A percentile compares a stretch with the other conserved stretches of the same genome.
These are phyloP conservation scores for Rhamnusium bicolor DNA, from an alignment of 2,888 invertebrate species.

Conservation along the genomic window DNA sequence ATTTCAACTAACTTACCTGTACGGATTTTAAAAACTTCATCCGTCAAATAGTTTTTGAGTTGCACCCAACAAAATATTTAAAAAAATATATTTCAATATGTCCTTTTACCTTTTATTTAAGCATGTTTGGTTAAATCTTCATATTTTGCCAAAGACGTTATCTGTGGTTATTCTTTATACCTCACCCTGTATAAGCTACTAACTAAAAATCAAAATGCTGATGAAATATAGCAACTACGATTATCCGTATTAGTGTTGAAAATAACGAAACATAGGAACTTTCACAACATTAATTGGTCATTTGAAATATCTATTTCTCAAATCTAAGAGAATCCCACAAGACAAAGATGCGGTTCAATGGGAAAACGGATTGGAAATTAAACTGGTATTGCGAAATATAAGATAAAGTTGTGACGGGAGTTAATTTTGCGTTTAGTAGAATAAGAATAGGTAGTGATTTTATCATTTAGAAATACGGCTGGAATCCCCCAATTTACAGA, in stretches of 20 bases:
- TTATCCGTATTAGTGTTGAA: not conserved
- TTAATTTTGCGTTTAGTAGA: conserved; percentile 10
- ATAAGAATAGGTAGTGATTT: not conserved
- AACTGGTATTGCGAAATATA: conserved; percentile 10
- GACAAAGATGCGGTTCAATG: conserved; percentile 2
- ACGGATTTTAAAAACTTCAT: no score
- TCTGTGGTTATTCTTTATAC: no score
- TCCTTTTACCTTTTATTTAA: no score
- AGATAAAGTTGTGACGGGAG: conserved; percentile 20
- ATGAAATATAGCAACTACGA: no score
- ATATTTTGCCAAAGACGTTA: no score
- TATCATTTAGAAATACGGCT: not conserved
- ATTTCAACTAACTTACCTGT: no score
- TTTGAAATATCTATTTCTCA: not conserved
- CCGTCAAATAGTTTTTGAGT: no score
- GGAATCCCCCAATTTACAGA: not conserved
- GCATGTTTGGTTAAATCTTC: no score
- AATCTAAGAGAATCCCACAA: conserved; percentile 2
- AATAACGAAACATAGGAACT: not conserved
- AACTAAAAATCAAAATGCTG: no score
- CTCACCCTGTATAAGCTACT: no score
- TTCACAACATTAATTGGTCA: not conserved
- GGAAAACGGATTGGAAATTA: conserved; percentile 17
- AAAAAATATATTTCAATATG: no score
- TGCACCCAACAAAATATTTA: no score